Evolutionary conservation across 2,113 vertebrate species (phyloP).

Genomic region (Pachypanchax playfairii): DNA sequence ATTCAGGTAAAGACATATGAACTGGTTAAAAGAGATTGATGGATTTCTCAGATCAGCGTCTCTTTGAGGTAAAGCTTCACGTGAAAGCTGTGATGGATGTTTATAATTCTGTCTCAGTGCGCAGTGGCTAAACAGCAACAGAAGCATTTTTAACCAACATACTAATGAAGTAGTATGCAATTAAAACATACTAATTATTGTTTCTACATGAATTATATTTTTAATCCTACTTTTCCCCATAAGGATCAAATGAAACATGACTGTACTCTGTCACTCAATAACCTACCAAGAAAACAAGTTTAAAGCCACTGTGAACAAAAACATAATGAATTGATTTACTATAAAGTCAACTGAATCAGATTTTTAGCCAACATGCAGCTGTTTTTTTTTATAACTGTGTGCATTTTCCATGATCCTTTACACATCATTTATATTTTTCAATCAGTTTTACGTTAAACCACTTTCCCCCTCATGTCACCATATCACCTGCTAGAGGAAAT

Average conservation of each 20-base stretch:
- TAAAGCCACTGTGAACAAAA: not conserved
- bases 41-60: not conserved
- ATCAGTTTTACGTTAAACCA: conserved; percentile 43
- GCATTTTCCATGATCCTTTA: conserved; percentile 29
- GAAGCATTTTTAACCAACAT: not conserved
- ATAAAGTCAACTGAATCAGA: conserved; percentile 21
- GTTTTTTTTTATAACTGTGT: conserved; percentile 26
- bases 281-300: not conserved
- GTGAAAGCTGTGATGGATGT: not conserved
- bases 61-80: not conserved
- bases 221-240: no score
- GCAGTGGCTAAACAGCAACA: not conserved
- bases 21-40: not conserved
- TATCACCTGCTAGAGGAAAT: conserved; percentile 37
- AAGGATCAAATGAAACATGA: no score
- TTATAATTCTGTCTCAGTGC: not conserved
- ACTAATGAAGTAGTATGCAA: not conserved
- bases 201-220: no score
- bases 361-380: no score
- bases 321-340: not conserved
- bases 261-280: no score
- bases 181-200: no score
- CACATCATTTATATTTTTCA: conserved; percentile 39
- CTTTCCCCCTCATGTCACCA: conserved; percentile 17
- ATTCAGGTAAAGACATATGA: not conserved